Percentiles rank a stretch among this genome's conserved stretches.
Evolutionary conservation across 2,888 invertebrate species (phyloP).

Genomic region (Agrotis exclamationis): DNA sequence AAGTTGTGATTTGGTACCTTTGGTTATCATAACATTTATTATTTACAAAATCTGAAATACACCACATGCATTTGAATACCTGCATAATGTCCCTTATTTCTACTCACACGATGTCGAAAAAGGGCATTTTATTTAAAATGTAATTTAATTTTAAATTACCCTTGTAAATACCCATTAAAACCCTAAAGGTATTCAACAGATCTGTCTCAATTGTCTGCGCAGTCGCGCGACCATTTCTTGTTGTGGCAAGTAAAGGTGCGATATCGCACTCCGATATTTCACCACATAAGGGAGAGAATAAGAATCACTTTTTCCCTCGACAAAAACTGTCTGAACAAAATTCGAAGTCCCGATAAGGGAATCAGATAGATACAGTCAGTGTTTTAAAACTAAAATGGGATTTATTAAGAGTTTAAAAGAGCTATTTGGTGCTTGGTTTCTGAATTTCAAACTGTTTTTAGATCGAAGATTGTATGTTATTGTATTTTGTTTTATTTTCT

Average conservation of each 20-base stretch:
- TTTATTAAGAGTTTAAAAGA: slow-evolving; percentile 24
- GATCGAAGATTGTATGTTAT: slow-evolving; percentile 12
- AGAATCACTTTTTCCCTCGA: slow-evolving; percentile 57
- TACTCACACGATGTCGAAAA: neutral
- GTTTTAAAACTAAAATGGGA: slow-evolving; percentile 44
- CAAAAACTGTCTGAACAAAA: slow-evolving; percentile 40
- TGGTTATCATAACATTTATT: too few species aligned
- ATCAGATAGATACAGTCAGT: slow-evolving; percentile 27
- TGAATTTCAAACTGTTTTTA: slow-evolving; percentile 20
- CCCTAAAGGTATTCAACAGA: slow-evolving; percentile 18
- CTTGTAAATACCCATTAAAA: slow-evolving; percentile 19
- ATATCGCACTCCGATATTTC: slow-evolving; percentile 41
- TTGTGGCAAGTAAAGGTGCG: slow-evolving; percentile 27
- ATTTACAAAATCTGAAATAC: too few species aligned
- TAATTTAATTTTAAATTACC: too few species aligned
- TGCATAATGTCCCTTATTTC: too few species aligned
- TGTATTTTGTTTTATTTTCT: neutral
- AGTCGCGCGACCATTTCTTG: slow-evolving; percentile 35
- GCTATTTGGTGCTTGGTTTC: neutral
- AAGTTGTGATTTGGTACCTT: too few species aligned
- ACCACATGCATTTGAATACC: too few species aligned
- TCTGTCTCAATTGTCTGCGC: slow-evolving; percentile 44
- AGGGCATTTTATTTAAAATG: neutral
- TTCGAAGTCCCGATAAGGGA: slow-evolving; percentile 57
- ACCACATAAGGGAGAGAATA: slow-evolving; percentile 58